Base-by-base conservation (phyloP, 2,888 invertebrate genomes). In the Campoletis raptor region DNA sequence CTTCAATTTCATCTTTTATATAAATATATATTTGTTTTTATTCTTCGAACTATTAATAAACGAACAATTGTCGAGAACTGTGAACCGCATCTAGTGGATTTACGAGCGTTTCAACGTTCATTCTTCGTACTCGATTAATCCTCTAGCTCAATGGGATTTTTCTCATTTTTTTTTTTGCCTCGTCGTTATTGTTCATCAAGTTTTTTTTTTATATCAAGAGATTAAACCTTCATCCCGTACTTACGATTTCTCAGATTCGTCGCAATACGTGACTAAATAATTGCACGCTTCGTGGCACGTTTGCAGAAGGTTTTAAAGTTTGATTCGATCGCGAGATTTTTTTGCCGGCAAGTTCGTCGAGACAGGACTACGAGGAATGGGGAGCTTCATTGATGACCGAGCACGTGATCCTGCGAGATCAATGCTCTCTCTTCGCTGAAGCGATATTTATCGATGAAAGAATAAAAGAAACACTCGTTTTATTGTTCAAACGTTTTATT, bases 321-420 rank as follows among this genome's bases (percentile, higher is more conserved):
- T 15, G 36, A 57, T 52, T 24, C 10, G 45, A 40, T 42, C 30
- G 15, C 48, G n/a, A 37, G n/a, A 77, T 48, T 66, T 85, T 77
- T 74, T 18, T 79, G 30, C n/a, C 69, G 54, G 30, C 52, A 40
- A 30, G 67, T 67, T 83, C 54, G 67, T 6, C 66, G 66, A 66
- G 64, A 64, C 66, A 40, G 24, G 57, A 73, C 78, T 45, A 72
- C 81, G 78, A 61, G 83, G 76, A 83, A 82, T 77, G 83, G 76
- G 83, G 74, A 80, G 83, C 45, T 86, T 77, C 85, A 83, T 83
- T 86, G 83, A 83, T 77, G 83, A 83, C 67, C 76, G 61, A 76
- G 76, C 83, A 72, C 83, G 83, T 76, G 85, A 81, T 81, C 66
- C 73, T 66, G 76, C 52, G 61, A 69, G 85, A 74, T 67, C 77